Conservation (phyloP, 2,113 vertebrate genomes). For the Calyptomena viridis region DNA sequence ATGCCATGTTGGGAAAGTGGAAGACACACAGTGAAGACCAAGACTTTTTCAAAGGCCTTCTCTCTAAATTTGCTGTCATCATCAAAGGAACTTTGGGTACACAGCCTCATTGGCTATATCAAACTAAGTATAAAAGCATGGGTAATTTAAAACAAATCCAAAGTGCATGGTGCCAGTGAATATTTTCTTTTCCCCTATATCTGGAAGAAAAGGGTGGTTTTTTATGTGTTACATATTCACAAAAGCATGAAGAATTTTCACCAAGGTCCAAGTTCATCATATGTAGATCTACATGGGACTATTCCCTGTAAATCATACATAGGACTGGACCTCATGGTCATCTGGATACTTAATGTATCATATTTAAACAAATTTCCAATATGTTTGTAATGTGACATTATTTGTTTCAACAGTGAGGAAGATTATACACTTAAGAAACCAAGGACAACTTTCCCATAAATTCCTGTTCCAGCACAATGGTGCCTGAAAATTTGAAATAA, state of each 20-base stretch:
- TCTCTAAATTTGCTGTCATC: neutral
- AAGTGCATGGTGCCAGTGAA: neutral
- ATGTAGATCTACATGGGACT: neutral
- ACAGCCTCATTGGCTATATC: neutral
- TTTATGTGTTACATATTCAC: neutral
- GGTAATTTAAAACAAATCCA: neutral
- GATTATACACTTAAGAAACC: neutral
- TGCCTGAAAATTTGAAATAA: neutral
- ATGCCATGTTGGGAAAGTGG: neutral
- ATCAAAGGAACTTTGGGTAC: neutral
- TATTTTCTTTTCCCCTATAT: neutral
- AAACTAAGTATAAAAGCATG: neutral
- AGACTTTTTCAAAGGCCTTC: neutral
- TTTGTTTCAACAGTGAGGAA: neutral
- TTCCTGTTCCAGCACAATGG: neutral
- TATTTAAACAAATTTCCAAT: neutral
- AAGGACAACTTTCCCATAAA: neutral
- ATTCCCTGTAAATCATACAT: neutral
- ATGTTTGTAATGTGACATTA: neutral
- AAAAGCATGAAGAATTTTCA: neutral
- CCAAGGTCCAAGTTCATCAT: neutral
- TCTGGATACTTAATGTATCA: neutral
- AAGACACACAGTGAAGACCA: neutral
- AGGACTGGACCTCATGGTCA: neutral
- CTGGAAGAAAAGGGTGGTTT: neutral